Conservation (phyloP, 2,888 invertebrate species). For the Ommatoiulus sabulosus region DNA sequence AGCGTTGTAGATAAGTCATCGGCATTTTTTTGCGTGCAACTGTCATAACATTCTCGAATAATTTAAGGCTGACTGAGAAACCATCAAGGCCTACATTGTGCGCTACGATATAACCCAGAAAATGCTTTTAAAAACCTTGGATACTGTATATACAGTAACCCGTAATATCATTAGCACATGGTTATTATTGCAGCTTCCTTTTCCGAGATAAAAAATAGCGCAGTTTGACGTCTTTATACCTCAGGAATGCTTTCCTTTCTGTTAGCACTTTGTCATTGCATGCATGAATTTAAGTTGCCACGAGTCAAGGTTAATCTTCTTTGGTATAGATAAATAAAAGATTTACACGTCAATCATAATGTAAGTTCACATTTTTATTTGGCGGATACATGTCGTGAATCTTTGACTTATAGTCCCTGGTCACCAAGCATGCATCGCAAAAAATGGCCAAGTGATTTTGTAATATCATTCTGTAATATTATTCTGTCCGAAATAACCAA, state of each 20-base stretch:
- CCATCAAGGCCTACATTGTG: neutral
- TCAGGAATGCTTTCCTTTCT: neutral
- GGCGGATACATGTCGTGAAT: too few species aligned
- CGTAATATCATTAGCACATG: constrained; percentile 12
- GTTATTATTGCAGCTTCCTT: neutral
- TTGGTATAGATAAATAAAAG: neutral
- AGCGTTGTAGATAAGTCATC: neutral
- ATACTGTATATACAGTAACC: neutral
- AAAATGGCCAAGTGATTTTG: too few species aligned
- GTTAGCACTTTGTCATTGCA: neutral
- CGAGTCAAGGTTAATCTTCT: neutral
- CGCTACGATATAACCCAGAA: constrained; percentile 6
- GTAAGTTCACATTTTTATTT: too few species aligned
- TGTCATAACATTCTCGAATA: constrained; percentile 35
- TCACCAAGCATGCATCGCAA: too few species aligned
- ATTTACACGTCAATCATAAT: neutral
- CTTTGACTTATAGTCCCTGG: too few species aligned
- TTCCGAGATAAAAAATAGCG: neutral
- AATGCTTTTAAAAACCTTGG: constrained; percentile 18
- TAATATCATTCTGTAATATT: too few species aligned
- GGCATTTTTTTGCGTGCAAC: neutral
- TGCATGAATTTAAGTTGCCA: neutral
- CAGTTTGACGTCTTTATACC: neutral
- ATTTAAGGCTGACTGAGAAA: neutral
- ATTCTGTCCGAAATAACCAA: too few species aligned